Evolutionary conservation across 2,113 vertebrate genomes (phyloP), one percentile per base, ranked within the genome.

Genomic region (Accipiter virgatus): DNA sequence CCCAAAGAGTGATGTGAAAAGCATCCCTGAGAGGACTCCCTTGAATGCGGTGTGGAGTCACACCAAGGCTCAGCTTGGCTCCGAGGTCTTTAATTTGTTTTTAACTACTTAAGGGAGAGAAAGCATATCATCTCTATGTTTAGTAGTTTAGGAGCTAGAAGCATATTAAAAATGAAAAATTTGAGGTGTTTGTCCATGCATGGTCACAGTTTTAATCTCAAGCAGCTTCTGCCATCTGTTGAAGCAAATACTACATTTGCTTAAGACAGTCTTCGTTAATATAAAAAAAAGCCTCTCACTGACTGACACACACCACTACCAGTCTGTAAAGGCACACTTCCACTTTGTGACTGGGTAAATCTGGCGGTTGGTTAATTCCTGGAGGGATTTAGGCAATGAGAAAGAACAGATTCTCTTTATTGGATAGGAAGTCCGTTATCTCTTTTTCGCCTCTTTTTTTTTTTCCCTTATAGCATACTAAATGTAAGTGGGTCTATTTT

Each of bases 341-440:
- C 7, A 45, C 75, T 78, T 65, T 63, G 47, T 89, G 68, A 29
- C 59, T 94, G 68, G 42, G 42, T 74, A 55, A 73, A 71, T 73
- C 36, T 73, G 5, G 3, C 2, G 1, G 38, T 26, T 89, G 36
- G 40, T 79, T 77, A 80, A 70, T 85, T 94, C 71, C 75, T 93
- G 53, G 53, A 88, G 22, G 71, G 29, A 80, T 94, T 56, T 95
- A 63, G 53, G 87, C 95, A 87, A 72, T 53, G 50, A 88, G 43
- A 91, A 75, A 79, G 50, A 88, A 63, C 10, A 19, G 9, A 78
- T 59, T 66, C 9, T 15, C 32, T 53, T 85, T 85, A 38, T 34
- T 84, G n/a, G 55, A 31, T 50, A 80, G 48, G 47, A 94, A 72
- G 52, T 11, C 18, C 5, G 5, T 65, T 90, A 48, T 42, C 32